These are phyloP conservation scores for Drosophila kuntzei DNA, from an alignment of 2,888 invertebrate species.

Conservation along the genomic window DNA sequence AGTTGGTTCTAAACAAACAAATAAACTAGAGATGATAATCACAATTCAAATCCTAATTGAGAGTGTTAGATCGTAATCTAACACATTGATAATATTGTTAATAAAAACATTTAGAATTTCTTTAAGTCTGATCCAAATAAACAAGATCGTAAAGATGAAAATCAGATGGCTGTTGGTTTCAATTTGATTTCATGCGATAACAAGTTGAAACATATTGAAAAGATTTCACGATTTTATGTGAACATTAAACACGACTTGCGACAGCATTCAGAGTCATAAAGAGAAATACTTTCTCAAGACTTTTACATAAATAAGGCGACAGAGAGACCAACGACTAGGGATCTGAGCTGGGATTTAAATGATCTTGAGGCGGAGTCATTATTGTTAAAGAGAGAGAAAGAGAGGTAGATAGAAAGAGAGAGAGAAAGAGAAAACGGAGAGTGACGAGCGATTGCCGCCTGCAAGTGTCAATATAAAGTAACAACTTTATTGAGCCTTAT, in stretches of 20 bases:
- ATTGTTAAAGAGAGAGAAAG: conserved; percentile 19
- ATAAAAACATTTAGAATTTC: conserved; percentile 56
- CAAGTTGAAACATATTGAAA: conserved; percentile 59
- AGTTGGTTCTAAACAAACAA: conserved; percentile 8
- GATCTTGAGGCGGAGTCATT: conserved; percentile 12
- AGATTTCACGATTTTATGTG: conserved; percentile 65
- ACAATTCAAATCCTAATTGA: conserved; percentile 28
- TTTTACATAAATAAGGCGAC: conserved; percentile 69
- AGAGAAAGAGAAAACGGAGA: conserved; percentile 19
- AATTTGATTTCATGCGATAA: conserved; percentile 26
- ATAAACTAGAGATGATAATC: conserved; percentile 47
- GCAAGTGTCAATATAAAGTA: conserved; percentile 85
- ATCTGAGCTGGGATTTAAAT: conserved; percentile 31
- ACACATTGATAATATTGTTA: conserved; percentile 37
- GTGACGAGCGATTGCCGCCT: conserved; percentile 83
- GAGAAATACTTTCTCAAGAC: conserved; percentile 72
- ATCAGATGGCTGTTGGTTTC: conserved; percentile 31
- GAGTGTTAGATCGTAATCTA: conserved; percentile 23
- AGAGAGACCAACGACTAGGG: conserved; percentile 17
- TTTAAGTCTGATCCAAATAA: conserved; percentile 51
- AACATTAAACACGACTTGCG: conserved; percentile 58
- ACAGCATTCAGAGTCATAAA: conserved; percentile 24
- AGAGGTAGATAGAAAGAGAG: background rate
- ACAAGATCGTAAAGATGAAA: conserved; percentile 68
- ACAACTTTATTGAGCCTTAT: conserved; percentile 85